Base-by-base conservation (phyloP, 2,888 invertebrate species). In the Dicyrtoma fusca region DNA sequence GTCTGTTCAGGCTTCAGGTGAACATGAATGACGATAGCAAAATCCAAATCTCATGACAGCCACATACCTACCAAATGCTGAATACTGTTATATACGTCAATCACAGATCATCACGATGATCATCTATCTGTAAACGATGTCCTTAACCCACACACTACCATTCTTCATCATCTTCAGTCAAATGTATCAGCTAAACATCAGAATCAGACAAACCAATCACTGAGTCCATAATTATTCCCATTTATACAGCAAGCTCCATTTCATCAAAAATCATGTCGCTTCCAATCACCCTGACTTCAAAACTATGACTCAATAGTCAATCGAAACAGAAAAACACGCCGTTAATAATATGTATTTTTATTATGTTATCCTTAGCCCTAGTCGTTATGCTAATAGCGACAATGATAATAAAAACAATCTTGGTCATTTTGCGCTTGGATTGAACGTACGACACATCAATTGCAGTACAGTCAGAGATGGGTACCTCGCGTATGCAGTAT, bases 141-240 rank as follows among this genome's bases (percentile, higher is more conserved):
- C 66, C 66, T 66, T 66, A 63, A 63, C 63, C 63, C 63, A 63
- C 63, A 63, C 63, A 44, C 19, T 10, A 62, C 8, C 34, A 34
- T 34, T 8, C 3, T 34, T 34, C 34, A 34, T 34, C 34, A 34
- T 34, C 34, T 34, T 34, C 34, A 34, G 34, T 34, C 34, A 34
- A 34, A 34, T 5, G 8, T 8, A 34, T 34, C 34, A 34, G 34
- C 34, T 8, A 34, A 34, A 34, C 34, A 34, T 34, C 34, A 34
- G 34, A 34, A 34, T 34, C 34, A 34, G 34, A 34, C 3, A 63
- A 44, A 26, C 49, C 21, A 49, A 25, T 26, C 49, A 17, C 25
- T 45, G n/a, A 63, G 51, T 51, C 49, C 49, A 64, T 26, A 49
- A 21, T 26, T 34, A 34, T 34, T 23, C 17, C 23, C 21, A 26